Percentiles rank a stretch among this genome's conserved stretches.
phyloP scores from a whole-genome alignment of 2,797 vertebrate species.

The Lerista edwardsae region DNA sequence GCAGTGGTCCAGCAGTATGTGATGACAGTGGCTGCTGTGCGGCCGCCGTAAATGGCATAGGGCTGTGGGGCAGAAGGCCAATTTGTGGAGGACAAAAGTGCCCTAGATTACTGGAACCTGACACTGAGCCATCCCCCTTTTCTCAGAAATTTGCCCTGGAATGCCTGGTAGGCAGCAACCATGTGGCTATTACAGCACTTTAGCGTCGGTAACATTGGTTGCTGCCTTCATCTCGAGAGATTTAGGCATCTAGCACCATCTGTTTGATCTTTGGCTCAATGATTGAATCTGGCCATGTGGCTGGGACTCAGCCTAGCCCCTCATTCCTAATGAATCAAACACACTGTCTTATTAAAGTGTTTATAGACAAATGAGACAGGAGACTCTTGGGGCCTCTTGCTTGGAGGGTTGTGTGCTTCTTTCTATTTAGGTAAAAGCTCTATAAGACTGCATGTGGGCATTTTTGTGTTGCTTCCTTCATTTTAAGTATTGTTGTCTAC shows the following conservation, averaged over 20 bases:
- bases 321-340: constrained; percentile 25
- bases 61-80: neutral
- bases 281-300: constrained; percentile 10
- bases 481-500: neutral
- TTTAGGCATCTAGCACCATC: constrained; percentile 33
- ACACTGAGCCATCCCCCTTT: neutral
- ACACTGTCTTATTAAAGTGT: constrained; percentile 20
- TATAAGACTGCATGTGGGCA: neutral
- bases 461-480: neutral
- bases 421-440: neutral
- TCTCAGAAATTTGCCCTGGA: neutral
- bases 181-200: neutral
- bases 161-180: neutral
- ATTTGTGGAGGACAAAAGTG: no score
- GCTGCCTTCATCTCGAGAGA: constrained; percentile 6
- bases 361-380: constrained; percentile 13
- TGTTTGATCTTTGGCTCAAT: constrained; percentile 27
- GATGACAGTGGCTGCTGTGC: no score
- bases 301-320: constrained; percentile 5
- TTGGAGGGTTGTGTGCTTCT: neutral
- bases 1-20: no score
- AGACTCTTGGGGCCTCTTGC: neutral
- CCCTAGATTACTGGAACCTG: neutral
- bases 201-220: constrained; percentile 20
- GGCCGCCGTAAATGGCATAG: no score